Conservation (phyloP, 2,888 invertebrate species). For the Nephrotoma flavescens region DNA sequence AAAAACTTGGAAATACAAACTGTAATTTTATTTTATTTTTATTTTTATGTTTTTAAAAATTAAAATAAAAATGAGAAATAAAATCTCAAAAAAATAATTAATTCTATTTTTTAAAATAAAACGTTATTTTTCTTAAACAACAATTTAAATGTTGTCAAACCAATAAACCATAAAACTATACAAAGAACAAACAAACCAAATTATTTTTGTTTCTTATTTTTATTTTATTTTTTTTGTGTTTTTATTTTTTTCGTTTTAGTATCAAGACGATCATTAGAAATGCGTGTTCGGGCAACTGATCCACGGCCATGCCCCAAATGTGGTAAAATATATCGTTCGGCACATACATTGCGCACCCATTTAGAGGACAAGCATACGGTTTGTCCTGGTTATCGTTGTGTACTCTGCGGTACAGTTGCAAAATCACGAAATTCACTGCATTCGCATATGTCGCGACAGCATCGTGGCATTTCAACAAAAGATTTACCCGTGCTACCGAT, state of each 20-base stretch:
- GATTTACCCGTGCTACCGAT: constrained; percentile 83
- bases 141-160: neutral
- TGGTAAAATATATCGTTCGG: constrained; percentile 83
- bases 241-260: constrained; percentile 30
- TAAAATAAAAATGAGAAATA: neutral
- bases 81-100: neutral
- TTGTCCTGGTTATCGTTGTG: constrained; percentile 83
- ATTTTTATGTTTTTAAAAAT: neutral
- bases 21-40: neutral
- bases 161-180: neutral
- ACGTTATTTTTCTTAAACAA: neutral
- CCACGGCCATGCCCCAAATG: constrained; percentile 86
- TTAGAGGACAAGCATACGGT: constrained; percentile 87
- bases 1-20: neutral
- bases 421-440: constrained; percentile 84
- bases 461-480: constrained; percentile 84
- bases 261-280: constrained; percentile 66
- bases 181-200: neutral
- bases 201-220: constrained; percentile 1
- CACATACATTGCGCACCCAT: constrained; percentile 81
- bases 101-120: neutral
- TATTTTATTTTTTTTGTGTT: constrained; percentile 1
- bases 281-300: constrained; percentile 81
- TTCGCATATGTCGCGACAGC: constrained; percentile 88
- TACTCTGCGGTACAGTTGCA: constrained; percentile 82